Conservation (phyloP, 2,113 vertebrate species). For the Rousettus leschenaultii region DNA sequence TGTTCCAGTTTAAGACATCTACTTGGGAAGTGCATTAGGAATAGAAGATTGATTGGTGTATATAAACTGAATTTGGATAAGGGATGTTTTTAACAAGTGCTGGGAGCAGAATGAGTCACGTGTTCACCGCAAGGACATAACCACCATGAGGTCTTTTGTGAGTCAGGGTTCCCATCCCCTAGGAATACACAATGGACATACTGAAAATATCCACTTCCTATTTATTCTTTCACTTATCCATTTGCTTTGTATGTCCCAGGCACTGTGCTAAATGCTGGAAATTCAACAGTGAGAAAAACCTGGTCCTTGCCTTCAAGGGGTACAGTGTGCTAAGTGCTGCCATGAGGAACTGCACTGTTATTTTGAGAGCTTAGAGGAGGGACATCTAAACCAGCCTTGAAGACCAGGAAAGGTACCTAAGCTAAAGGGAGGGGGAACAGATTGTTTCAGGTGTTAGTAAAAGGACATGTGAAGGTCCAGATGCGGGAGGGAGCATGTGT, state of each 20-base stretch:
- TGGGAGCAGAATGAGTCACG: background rate
- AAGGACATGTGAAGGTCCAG: background rate
- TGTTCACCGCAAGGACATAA: background rate
- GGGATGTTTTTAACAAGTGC: conserved; percentile 30
- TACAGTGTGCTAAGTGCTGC: background rate
- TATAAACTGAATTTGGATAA: background rate
- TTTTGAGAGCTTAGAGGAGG: background rate
- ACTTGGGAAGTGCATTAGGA: background rate
- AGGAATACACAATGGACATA: background rate
- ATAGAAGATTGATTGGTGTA: background rate
- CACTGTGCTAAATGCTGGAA: background rate
- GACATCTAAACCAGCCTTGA: background rate
- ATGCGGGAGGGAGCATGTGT: background rate
- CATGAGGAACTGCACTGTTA: background rate
- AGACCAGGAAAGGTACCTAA: background rate
- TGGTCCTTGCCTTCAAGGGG: background rate
- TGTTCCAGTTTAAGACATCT: background rate
- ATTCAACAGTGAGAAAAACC: background rate
- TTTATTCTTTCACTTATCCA: background rate
- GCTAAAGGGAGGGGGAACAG: background rate
- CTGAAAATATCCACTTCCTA: background rate
- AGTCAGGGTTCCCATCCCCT: background rate
- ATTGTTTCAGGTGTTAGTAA: background rate
- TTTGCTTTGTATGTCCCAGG: background rate
- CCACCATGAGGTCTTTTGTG: background rate